Conservation (phyloP, 1,140 invertebrate genomes). For the Phenacoccus solenopsis region DNA sequence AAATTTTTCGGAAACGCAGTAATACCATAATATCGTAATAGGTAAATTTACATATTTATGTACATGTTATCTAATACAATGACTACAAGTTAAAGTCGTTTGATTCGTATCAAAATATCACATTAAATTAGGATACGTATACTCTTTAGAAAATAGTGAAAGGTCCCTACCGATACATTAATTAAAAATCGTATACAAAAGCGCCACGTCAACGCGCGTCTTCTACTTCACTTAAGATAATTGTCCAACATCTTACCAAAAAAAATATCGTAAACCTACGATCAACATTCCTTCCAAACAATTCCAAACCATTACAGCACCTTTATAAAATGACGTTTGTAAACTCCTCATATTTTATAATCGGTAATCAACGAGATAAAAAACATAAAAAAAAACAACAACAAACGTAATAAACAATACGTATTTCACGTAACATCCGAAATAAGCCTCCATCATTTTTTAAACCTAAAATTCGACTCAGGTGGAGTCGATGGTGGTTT, state of each 20-base stretch:
- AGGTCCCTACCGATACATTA: neutral
- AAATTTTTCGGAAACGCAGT: no score
- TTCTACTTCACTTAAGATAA: neutral
- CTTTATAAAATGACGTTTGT: no score
- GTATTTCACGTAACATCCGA: no score
- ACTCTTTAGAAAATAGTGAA: neutral
- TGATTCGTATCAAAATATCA: neutral
- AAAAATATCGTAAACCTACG: no score
- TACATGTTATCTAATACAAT: no score
- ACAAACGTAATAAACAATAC: neutral
- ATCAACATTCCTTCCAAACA: no score
- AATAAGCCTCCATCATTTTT: neutral
- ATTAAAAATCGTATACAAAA: neutral
- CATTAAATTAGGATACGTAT: neutral
- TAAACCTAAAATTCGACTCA: neutral
- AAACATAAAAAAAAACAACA: neutral
- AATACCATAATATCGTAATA: no score
- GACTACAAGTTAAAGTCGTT: neutral
- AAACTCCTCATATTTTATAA: no score
- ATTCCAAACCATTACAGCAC: no score
- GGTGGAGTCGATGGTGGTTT: neutral
- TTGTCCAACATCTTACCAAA: neutral
- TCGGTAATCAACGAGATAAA: neutral
- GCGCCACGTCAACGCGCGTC: neutral
- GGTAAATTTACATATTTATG: no score